Conservation (phyloP, 2,797 vertebrate species). For the Semotilus atromaculatus region DNA sequence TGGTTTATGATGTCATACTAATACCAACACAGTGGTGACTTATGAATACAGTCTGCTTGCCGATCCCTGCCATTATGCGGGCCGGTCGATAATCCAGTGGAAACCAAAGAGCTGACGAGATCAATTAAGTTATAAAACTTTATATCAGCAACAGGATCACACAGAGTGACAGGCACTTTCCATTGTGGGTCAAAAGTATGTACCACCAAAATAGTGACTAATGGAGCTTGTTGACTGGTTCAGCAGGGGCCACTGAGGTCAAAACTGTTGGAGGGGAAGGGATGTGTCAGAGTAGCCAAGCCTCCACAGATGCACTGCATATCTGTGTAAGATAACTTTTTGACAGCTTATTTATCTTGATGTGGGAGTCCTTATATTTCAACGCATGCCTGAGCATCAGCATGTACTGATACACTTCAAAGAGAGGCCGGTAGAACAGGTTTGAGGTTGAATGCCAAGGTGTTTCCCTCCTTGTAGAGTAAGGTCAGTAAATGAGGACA, state of each 20-base stretch:
- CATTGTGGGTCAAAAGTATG: slow-evolving; percentile 22
- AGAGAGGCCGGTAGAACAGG: slow-evolving; percentile 30
- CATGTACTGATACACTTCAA: slow-evolving; percentile 35
- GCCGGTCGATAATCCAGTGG: slow-evolving; percentile 23
- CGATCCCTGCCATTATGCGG: slow-evolving; percentile 39
- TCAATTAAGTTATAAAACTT: slow-evolving; percentile 47
- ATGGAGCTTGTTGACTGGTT: slow-evolving; percentile 28
- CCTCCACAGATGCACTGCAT: slow-evolving; percentile 16
- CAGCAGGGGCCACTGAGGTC: slow-evolving; percentile 32
- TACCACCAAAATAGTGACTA: slow-evolving; percentile 22
- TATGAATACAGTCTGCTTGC: slow-evolving; percentile 28
- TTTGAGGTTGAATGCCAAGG: slow-evolving; percentile 25
- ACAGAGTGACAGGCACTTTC: slow-evolving; percentile 29
- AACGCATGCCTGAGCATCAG: slow-evolving; percentile 32
- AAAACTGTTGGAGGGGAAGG: slow-evolving; percentile 16
- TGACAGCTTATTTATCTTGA: slow-evolving; percentile 35
- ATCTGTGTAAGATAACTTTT: slow-evolving; percentile 29
- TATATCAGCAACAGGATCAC: slow-evolving; percentile 25
- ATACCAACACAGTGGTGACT: slow-evolving; percentile 42
- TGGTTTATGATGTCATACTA: slow-evolving; percentile 54
- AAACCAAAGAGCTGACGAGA: slow-evolving; percentile 37
- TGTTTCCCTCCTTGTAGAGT: background rate
- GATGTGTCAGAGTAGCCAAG: slow-evolving; percentile 18
- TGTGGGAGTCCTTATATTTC: slow-evolving; percentile 21
- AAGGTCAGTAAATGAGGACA: slow-evolving; percentile 2